These are phyloP conservation scores for Elephantulus edwardii DNA, from an alignment of 2,113 vertebrate genomes.

Conservation along the genomic window DNA sequence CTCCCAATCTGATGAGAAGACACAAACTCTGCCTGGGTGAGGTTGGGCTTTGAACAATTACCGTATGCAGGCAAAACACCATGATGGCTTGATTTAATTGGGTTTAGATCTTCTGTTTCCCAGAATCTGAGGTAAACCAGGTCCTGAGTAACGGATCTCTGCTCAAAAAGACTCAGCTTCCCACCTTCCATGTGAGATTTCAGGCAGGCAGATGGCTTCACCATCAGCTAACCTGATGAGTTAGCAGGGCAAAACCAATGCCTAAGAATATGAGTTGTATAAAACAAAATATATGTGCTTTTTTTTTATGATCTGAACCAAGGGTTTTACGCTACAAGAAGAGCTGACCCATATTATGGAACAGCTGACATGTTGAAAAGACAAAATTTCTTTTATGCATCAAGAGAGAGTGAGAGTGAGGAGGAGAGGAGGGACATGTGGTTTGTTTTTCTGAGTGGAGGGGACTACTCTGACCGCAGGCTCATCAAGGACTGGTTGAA, in stretches of 20 bases:
- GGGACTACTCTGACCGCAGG: neutral
- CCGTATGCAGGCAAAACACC: neutral
- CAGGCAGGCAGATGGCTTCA: neutral
- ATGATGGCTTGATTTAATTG: neutral
- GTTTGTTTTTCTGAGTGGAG: neutral
- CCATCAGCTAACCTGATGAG: neutral
- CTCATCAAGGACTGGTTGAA: neutral
- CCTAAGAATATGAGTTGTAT: neutral
- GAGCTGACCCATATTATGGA: rapidly evolving
- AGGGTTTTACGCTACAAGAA: neutral
- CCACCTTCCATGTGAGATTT: neutral
- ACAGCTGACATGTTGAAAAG: neutral
- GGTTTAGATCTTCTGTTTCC: neutral
- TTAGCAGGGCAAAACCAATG: neutral
- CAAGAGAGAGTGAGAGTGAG: too few relatives aligned
- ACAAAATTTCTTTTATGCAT: neutral
- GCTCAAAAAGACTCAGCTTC: neutral
- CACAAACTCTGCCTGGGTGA: neutral
- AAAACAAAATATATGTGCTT: neutral
- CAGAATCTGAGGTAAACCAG: neutral
- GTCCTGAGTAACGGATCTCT: too few relatives aligned
- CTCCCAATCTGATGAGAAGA: neutral
- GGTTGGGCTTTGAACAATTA: neutral
- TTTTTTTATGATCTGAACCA: neutral
- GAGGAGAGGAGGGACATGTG: neutral